Evolutionary conservation across 2,888 invertebrate species (phyloP).

Genomic region (Drosophila mercatorum): DNA sequence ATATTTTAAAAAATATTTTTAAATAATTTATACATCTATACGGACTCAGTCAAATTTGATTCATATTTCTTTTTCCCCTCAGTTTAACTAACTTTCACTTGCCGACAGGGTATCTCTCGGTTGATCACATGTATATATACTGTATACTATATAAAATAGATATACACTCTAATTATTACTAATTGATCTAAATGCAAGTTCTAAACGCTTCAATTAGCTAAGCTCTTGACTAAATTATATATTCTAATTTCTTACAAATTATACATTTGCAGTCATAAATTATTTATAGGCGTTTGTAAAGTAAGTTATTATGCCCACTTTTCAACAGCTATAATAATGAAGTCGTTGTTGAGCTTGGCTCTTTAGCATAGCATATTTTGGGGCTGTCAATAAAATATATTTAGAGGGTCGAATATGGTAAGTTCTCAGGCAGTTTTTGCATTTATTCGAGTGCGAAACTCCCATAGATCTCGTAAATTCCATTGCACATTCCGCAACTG

Average conservation of each 20-base stretch:
- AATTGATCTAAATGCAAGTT: neutral
- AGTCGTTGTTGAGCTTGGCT: neutral
- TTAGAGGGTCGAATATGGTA: neutral
- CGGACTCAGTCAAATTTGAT: too few species aligned
- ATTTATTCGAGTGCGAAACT: slow-evolving; percentile 2
- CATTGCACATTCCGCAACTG: slow-evolving; percentile 29
- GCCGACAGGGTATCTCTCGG: too few species aligned
- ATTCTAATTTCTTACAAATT: slow-evolving; percentile 5
- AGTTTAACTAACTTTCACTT: too few species aligned
- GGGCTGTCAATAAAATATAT: slow-evolving; percentile 6
- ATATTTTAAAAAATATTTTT: too few species aligned
- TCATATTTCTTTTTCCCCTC: too few species aligned
- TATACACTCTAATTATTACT: neutral
- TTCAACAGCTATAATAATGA: neutral
- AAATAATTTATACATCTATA: too few species aligned
- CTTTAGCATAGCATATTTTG: slow-evolving; percentile 36
- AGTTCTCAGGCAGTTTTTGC: neutral
- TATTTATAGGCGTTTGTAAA: neutral
- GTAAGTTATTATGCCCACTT: neutral
- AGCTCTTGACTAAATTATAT: neutral
- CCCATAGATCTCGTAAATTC: slow-evolving; percentile 18
- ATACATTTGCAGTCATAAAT: neutral
- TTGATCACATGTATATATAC: too few species aligned
- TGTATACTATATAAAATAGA: too few species aligned
- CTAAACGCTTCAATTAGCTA: neutral